Base-by-base conservation (phyloP, 2,113 vertebrate genomes). In the Tragelaphus buxtoni region DNA sequence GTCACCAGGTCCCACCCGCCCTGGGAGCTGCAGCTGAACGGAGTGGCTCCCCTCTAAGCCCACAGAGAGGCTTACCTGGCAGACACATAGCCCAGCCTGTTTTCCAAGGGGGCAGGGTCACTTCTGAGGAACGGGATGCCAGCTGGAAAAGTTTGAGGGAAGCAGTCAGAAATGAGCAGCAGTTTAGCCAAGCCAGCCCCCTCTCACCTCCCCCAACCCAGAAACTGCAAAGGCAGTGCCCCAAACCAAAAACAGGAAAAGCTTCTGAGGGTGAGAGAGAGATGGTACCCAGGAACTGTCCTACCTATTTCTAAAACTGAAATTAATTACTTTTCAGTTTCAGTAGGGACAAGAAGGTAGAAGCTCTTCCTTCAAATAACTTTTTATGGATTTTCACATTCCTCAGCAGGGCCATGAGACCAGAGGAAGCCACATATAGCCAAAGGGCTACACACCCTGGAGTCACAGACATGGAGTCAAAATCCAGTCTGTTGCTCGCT, bases 21-120 rank as follows among this genome's bases (percentile, higher is more conserved):
- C 87, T 88, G 3, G 0, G 11, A 17, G 16, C 69, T 1, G 2
- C 24, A 4, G 35, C 39, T 39, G 0, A 35, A 22, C 4, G 3
- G 10, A 20, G 56, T 35, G n/a, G 39, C 5, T 5, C 17, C n/a
- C 63, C 47, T 30, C 35, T 1, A 0, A 84, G 77, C 82, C 30
- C 39, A 6, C 14, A 16, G 28, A 9, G 39, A 22, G 0, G 17
- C 98, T 99, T 97, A 99, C 99, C 96, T 96, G 83, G 98, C 98
- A 84, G 98, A 90, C 42, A 98, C 8, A 0, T 99, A 99, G 35
- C 98, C 98, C 90, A 99, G 97, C 77, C 90, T 97, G 97, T n/a
- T 98, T 77, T 98, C 98, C 82, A 77, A 63, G 2, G 98, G 55
- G 28, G 72, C 18, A 2, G 98, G 10, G n/a, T 49, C 88, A 9